These are phyloP conservation scores for Misgurnus anguillicaudatus DNA, from an alignment of 2,113 vertebrate species.

Conservation along the genomic window DNA sequence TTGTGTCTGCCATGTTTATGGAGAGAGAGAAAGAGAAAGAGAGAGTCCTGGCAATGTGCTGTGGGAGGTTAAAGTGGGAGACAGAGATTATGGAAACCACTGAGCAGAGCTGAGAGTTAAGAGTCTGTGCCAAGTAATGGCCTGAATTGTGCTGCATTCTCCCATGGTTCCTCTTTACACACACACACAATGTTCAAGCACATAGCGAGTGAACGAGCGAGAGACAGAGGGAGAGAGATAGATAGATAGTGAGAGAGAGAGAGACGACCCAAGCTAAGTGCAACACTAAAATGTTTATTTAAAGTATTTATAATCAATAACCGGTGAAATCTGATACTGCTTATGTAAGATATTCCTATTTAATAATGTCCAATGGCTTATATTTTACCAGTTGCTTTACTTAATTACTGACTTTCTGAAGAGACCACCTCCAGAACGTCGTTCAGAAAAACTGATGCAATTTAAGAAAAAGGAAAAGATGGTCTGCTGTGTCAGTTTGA, in stretches of 20 bases:
- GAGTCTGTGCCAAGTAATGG: background rate
- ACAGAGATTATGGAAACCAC: background rate
- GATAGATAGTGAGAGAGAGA: no score
- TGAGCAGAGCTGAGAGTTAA: background rate
- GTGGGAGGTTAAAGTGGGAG: background rate
- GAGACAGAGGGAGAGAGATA: no score
- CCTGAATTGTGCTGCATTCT: background rate
- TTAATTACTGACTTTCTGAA: background rate
- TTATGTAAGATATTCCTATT: no score
- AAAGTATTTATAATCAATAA: no score
- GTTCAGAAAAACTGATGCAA: background rate
- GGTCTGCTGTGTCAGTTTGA: conserved; percentile 7
- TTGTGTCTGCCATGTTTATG: background rate
- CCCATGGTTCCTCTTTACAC: background rate
- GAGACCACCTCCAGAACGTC: background rate
- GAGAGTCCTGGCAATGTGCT: background rate
- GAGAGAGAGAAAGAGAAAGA: background rate
- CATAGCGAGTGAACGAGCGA: no score
- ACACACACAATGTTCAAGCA: background rate
- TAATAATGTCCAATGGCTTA: no score
- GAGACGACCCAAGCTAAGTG: no score
- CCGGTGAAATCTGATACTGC: no score
- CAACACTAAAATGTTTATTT: no score
- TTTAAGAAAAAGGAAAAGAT: background rate
- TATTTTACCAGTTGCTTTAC: no score